These are phyloP conservation scores for Setophaga petechia DNA, from an alignment of 2,113 vertebrate species.

Conservation along the genomic window DNA sequence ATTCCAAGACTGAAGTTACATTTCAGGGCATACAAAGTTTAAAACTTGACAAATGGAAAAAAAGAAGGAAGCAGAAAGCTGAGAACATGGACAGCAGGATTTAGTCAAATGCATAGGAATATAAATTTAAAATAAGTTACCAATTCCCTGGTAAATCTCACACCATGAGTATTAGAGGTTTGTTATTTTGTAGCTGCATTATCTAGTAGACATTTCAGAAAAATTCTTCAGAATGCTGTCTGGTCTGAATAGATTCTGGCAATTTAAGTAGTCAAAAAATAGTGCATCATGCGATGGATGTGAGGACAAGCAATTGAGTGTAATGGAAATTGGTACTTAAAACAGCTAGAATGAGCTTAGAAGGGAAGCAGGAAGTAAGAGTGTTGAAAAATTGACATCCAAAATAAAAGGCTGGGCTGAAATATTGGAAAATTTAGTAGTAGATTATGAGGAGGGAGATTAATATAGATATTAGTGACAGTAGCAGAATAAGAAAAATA, in stretches of 20 bases:
- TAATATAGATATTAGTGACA: not conserved
- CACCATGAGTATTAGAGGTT: not conserved
- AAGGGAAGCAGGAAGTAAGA: not conserved
- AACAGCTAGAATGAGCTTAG: not conserved
- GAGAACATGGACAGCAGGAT: not conserved
- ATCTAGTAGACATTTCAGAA: not conserved
- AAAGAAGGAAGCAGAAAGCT: not conserved
- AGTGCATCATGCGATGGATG: not conserved
- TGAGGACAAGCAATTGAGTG: accelerated
- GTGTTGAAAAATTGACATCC: not conserved
- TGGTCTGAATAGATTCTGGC: not conserved
- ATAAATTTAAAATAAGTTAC: not conserved
- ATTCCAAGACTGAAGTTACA: not conserved
- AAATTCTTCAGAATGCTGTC: not conserved
- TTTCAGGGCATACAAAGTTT: not conserved
- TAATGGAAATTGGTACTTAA: not conserved
- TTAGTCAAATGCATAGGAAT: not conserved
- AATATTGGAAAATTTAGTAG: not conserved
- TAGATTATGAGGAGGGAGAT: not conserved
- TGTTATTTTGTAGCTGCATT: not conserved
- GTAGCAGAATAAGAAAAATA: not conserved
- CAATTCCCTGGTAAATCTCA: not conserved
- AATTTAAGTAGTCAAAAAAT: not conserved
- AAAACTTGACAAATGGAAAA: not conserved
- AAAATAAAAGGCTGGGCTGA: not conserved